Conservation (phyloP, 2,797 vertebrate species). For the Pangasius djambal region DNA sequence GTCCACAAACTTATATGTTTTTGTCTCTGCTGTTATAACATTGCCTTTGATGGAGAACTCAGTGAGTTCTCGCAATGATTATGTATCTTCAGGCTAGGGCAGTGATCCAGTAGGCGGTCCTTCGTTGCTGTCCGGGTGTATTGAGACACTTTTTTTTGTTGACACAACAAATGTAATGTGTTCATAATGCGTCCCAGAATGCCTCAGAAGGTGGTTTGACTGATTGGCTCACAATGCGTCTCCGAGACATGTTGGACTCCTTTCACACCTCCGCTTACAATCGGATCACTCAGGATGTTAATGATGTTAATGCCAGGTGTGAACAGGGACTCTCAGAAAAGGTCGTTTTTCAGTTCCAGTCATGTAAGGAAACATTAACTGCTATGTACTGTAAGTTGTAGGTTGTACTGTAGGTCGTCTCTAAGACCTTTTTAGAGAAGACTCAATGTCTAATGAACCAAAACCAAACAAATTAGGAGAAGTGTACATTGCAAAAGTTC, state of each 20-base stretch:
- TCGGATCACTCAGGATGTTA: neutral
- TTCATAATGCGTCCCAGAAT: no score
- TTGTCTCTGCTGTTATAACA: neutral
- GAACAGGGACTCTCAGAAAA: neutral
- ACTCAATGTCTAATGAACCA: neutral
- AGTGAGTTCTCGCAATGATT: neutral
- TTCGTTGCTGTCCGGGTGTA: neutral
- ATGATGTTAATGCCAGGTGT: neutral
- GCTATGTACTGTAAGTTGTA: no score
- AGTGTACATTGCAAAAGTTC: neutral
- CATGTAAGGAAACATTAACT: no score
- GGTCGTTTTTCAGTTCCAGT: neutral
- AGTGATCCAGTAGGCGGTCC: neutral
- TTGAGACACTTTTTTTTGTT: no score
- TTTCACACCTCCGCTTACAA: neutral
- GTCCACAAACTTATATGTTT: neutral
- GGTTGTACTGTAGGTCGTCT: no score
- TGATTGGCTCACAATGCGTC: neutral
- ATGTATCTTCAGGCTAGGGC: neutral
- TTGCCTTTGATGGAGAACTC: neutral
- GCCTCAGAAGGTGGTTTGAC: neutral
- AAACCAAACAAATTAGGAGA: neutral
- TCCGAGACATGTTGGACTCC: neutral
- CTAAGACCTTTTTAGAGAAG: no score
- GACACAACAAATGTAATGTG: no score